A percentile compares a stretch with the other conserved stretches of the same genome.
These are phyloP conservation scores for Mizuhopecten yessoensis DNA, from an alignment of 1,140 invertebrate species.

Conservation along the genomic window DNA sequence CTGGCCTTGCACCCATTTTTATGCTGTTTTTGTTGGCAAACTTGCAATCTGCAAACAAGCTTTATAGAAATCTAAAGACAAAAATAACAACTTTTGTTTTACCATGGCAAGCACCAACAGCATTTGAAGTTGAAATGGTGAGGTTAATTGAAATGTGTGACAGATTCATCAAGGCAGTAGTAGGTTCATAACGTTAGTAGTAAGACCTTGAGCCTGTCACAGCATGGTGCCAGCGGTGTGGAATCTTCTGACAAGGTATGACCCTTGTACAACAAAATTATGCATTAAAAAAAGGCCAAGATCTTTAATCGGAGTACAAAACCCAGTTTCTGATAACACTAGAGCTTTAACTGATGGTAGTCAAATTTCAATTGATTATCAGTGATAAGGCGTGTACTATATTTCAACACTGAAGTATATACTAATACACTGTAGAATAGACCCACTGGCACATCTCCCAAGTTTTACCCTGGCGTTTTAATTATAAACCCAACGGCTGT, in stretches of 20 bases:
- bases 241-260: not conserved
- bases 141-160: not conserved
- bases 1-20: too few species aligned
- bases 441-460: too few species aligned
- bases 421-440: not conserved
- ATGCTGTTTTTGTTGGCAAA: too few species aligned
- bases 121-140: not conserved
- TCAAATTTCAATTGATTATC: slow-evolving; percentile 30
- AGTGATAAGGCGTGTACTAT: not conserved
- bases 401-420: not conserved
- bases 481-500: too few species aligned
- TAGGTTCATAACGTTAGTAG: too few species aligned
- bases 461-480: too few species aligned
- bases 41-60: too few species aligned
- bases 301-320: slow-evolving; percentile 1
- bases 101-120: not conserved
- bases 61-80: too few species aligned
- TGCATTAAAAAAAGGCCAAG: slow-evolving; percentile 1
- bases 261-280: not conserved
- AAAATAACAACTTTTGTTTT: not conserved
- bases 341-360: not conserved
- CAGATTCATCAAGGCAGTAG: not conserved
- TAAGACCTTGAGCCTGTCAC: not conserved
- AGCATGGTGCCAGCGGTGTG: not conserved
- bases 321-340: not conserved